Evolutionary conservation across 2,888 invertebrate genomes (phyloP), one percentile per base, ranked within the genome.

Genomic region (Hemaris fuciformis): DNA sequence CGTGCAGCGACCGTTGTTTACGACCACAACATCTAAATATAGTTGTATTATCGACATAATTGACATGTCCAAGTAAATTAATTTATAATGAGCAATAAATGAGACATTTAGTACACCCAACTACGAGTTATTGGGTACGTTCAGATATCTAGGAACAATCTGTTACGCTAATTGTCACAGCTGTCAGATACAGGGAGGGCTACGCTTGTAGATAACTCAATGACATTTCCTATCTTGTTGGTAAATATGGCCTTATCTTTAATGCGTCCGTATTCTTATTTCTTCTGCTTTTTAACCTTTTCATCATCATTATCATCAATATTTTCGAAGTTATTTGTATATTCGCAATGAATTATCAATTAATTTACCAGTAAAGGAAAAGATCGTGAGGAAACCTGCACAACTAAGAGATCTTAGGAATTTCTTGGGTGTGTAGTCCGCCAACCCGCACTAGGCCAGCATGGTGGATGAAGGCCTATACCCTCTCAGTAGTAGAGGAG

Each of bases 21-120:
- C 57, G 43, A 61, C 61, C 46, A 13, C 57, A 60, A 56, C n/a
- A 45, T 10, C 60, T 63, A 63, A 63, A 57, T 57, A 63, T 63
- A 63, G 60, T 31, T n/a, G 8, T 27, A 23, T 45, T 63, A 63
- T 63, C 63, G 60, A 18, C 25, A 48, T 48, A 53, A 48, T 41
- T 60, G 60, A 60, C 60, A 46, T 23, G 60, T 27, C 53, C 53
- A 41, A 60, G 48, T 41, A 53, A 60, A 60, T 60, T 60, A 60
- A 60, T 53, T 60, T 46, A 13, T 60, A 60, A 60, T 60, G 60
- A 60, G 48, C 53, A 25, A 53, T 60, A 53, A 48, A 27, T 41
- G 34, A 25, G 60, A 60, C 60, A n/a, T 60, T 60, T 48, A 60
- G 41, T 60, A n/a, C 23, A 23, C 7, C 48, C 10, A 13, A 25